Base-by-base conservation (phyloP, 2,888 invertebrate genomes). In the Lycia hirtaria region DNA sequence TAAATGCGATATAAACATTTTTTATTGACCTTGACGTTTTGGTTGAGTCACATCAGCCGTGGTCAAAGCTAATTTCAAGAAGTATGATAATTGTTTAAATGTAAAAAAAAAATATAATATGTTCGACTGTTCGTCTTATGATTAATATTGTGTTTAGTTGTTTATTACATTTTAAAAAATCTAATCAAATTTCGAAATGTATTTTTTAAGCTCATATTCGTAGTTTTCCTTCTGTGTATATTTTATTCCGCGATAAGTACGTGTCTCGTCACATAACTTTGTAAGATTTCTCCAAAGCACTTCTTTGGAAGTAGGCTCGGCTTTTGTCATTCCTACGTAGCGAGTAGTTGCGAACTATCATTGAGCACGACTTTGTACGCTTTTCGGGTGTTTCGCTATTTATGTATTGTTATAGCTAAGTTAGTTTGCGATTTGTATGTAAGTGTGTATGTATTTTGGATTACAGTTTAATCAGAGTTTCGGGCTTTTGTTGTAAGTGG, bases 231-330 rank as follows among this genome's bases (percentile, higher is more conserved):
- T 32, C 44, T 44, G 44, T 54, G 4, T 5, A 6, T n/a, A 6
- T 35, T n/a, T 40, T 14, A 35, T 24, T 37, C 24, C 14, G 2
- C 3, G 33, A 26, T 56, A 63, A 64, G 67, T 44, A 56, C 40
- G 52, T 54, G 69, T 69, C 75, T 73, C 79, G 72, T 80, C 76
- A 73, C 69, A 73, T 75, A 80, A 80, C 76, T 79, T 76, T 77
- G 78, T 79, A 67, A 73, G 73, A 74, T 75, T 71, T 75, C 62
- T 63, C 68, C 62, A 74, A 76, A 69, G 73, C 71, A 73, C 70
- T 78, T 75, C 73, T 80, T 76, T 75, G 69, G 71, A 70, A 71
- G 72, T 49, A 53, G 52, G 52, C 53, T 59, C 47, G 69, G 66
- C 73, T 73, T 76, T 76, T 79, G 78, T 76, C 75, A 69, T 72